Base-by-base conservation (phyloP, 2,888 invertebrate genomes). In the Entomobrya proxima region DNA sequence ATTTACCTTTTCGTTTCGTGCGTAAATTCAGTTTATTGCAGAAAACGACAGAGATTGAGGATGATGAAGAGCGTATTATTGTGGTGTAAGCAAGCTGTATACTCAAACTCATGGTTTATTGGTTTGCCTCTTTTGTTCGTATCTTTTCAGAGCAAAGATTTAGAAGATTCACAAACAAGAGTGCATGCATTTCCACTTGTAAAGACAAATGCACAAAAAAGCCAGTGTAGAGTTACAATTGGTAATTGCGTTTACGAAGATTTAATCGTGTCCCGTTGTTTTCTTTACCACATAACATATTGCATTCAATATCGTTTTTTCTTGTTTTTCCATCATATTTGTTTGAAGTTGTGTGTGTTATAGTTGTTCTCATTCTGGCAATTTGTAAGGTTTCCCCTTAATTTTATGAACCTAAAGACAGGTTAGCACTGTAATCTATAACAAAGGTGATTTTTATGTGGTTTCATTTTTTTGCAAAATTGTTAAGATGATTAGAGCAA, bases 201-300 rank as follows among this genome's bases (percentile, higher is more conserved):
- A n/a, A n/a, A n/a, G n/a, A n/a, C n/a, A n/a, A n/a, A n/a, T 52
- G 21, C 15, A 21, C 50, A 52, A 55, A 32, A 61, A n/a, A 32
- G 32, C n/a, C n/a, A n/a, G n/a, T 61, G 32, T 61, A 7, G 24
- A 61, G 32, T 61, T 61, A 32, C 61, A 32, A 32, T 32, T 2
- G 18, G 64, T 24, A n/a, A n/a, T n/a, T 64, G 35, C 21, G n/a
- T 21, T 64, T 35, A 21, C n/a, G 37, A 37, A 13, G 37, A 64
- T 64, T 64, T 77, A 78, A 79, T 79, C 79, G 37, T 52, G 21
- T 79, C 30, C 69, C 69, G 79, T 79, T 79, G 69, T 55, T 55
- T 78, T 50, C 44, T 44, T 30, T n/a, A 52, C 47, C 32, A 76
- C 58, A 75, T 9, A 47, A 47, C 27, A 27, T 30, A 30, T n/a